Conservation (phyloP, 2,888 invertebrate genomes). For the Nymphalis urticae region DNA sequence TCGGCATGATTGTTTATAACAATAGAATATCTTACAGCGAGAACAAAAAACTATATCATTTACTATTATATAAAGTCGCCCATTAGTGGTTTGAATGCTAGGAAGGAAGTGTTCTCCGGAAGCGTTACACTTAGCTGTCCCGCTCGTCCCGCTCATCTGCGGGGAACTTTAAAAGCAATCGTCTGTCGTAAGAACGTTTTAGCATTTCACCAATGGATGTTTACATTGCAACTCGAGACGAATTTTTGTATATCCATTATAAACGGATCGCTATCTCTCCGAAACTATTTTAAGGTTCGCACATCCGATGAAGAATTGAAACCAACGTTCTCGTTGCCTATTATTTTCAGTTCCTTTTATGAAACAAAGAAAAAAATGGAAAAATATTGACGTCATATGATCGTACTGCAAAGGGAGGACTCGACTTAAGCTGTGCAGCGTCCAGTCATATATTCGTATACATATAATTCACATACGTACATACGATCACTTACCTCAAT, state of each 20-base stretch:
- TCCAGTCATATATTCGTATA: no score
- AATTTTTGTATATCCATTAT: background rate
- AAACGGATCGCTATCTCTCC: background rate
- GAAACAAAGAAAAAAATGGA: no score
- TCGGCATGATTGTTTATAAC: no score
- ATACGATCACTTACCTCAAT: no score
- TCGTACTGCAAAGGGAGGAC: no score
- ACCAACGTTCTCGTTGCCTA: no score
- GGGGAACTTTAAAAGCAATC: slow-evolving; percentile 2
- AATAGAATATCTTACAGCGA: background rate
- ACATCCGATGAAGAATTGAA: no score
- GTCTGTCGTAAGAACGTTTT: slow-evolving; percentile 3
- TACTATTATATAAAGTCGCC: background rate
- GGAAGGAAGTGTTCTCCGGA: background rate
- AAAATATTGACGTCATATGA: no score
- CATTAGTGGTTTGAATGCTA: background rate
- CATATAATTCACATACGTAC: no score
- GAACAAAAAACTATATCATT: background rate
- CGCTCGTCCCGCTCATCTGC: slow-evolving; percentile 2
- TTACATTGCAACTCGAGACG: background rate
- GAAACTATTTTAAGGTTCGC: background rate
- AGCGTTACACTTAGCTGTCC: background rate
- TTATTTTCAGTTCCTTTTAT: no score
- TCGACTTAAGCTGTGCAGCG: no score
- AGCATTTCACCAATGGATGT: background rate